Base-by-base conservation (phyloP, 2,888 invertebrate genomes). In the Apotomis turbidana region DNA sequence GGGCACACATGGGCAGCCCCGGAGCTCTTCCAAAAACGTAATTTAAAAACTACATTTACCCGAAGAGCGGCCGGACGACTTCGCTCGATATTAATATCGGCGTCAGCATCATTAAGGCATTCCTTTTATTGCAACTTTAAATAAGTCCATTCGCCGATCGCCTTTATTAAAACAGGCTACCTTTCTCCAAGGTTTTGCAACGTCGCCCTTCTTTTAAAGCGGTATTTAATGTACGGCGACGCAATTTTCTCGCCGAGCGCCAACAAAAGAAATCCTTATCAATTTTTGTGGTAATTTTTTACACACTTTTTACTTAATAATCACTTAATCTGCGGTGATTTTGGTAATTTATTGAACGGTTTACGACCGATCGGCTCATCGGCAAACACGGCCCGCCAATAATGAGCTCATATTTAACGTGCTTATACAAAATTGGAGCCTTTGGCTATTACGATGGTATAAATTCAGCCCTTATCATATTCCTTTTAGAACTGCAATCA, bases 41-140 rank as follows among this genome's bases (percentile, higher is more conserved):
- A 90, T 90, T 91, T 90, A 91, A 90, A 90, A 90, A 89, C 90
- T 90, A 90, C 88, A 90, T 90, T 88, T 86, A 87, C 82, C 77
- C 83, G 87, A 86, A 81, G 85, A 88, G 82, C 83, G 78, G 84
- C 84, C 82, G 78, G 81, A 85, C 90, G 78, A 85, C 84, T 87
- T 84, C 85, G 82, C 79, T 82, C 89, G 85, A 89, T 91, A 92
- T 93, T 90, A 92, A 92, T 91, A 91, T 88, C 85, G 83, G 86
- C 90, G 84, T 87, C 89, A 87, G 85, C 91, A 89, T 93, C 93
- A 93, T 93, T 93, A 92, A 91, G 87, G 88, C 88, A 92, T 92
- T 89, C 93, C 93, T 92, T 92, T 92, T 93, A 93, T 91, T 92
- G 93, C 87, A 81, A 87, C 86, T 90, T 90, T 89, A 91, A 93